Base-by-base conservation (phyloP, 2,888 invertebrate genomes). In the Zaprionus lineosus region DNA sequence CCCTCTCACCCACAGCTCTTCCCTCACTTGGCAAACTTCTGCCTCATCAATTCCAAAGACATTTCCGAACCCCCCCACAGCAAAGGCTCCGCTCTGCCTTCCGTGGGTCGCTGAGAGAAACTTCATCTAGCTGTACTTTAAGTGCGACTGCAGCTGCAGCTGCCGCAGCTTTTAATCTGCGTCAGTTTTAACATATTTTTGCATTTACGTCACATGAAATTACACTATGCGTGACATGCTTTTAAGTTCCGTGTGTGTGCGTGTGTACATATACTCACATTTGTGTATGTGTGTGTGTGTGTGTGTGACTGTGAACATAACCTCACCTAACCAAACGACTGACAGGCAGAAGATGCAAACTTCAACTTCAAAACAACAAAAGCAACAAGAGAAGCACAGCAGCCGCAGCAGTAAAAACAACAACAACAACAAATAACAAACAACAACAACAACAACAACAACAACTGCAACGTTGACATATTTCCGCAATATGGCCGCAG, bases 151-250 rank as follows among this genome's bases (percentile, higher is more conserved):
- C 48, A 43, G 34, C 51, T 12, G 36, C 37, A 26, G 9, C 11
- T 8, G 44, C 43, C 24, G 44, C 44, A 31, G 56, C 57, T 70
- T 74, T 72, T 72, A 68, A 74, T 81, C 57, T 53, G 64, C 61
- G 15, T 61, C 59, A 64, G 67, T 74, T 67, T 81, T 77, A 73
- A 75, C 78, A 82, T 82, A 82, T 79, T 75, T 79, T 79, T 78
- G 75, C 78, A 82, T 79, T 82, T 79, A 75, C 78, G 78, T 79
- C 78, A 79, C 78, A 78, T 74, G 72, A 60, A 74, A 81, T 77
- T 81, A 66, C 65, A 68, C 81, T 74, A 74, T 77, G 81, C 81
- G 77, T 81, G 81, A 78, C 77, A 81, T 74, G 74, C 69, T 81
- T 78, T 71, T 74, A 65, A 74, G 64, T 56, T 58, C 31, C 16